Conservation (phyloP, 2,113 vertebrate species). For the Meriones unguiculatus region DNA sequence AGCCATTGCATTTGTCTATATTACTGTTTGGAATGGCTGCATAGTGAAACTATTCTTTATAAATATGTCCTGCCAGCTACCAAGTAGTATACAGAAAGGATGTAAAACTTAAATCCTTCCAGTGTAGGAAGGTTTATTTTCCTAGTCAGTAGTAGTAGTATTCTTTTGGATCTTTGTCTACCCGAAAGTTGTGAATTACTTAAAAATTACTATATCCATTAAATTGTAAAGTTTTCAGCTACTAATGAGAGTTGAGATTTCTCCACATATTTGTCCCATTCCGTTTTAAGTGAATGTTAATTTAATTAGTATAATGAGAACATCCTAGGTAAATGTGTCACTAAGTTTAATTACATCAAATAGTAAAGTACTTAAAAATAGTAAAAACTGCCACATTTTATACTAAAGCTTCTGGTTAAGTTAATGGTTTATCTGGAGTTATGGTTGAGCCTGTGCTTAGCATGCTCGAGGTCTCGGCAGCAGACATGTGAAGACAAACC, state of each 20-base stretch:
- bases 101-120: not conserved
- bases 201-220: constrained; percentile 35
- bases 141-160: not conserved
- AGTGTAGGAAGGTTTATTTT: not conserved
- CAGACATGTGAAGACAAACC: too few species aligned
- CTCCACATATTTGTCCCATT: not conserved
- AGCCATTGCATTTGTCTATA: not conserved
- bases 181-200: constrained; percentile 30
- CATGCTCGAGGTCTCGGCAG: not conserved
- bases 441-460: not conserved
- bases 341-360: not conserved
- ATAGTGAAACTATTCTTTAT: not conserved
- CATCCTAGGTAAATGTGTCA: constrained; percentile 26
- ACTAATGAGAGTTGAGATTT: constrained; percentile 44
- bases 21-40: not conserved
- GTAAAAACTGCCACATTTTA: not conserved
- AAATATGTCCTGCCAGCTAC: not conserved
- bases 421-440: not conserved
- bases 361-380: constrained; percentile 44
- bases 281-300: constrained; percentile 30
- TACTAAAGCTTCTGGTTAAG: constrained; percentile 25
- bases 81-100: not conserved
- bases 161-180: constrained; percentile 41
- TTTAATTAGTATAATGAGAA: constrained; percentile 33
- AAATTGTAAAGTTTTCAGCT: constrained; percentile 54